Evolutionary conservation across 2,888 invertebrate species (phyloP).

Genomic region (Harmothoe impar): DNA sequence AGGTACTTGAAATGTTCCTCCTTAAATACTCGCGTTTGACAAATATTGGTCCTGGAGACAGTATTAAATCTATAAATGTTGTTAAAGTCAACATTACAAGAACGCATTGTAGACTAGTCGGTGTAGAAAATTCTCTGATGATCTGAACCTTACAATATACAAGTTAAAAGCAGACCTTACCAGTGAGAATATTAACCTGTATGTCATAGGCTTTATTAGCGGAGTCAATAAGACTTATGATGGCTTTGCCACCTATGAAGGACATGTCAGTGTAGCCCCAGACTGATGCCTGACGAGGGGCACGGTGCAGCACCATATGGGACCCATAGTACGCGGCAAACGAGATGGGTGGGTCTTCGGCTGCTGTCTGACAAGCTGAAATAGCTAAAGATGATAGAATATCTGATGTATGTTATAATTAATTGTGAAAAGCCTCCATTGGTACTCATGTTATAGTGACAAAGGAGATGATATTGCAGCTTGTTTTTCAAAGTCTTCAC

Average conservation of each 20-base stretch:
- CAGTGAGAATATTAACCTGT: not conserved
- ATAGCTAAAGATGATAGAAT: not conserved
- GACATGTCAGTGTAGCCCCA: conserved; percentile 50
- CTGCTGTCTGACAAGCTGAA: not conserved
- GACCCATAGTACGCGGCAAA: conserved; percentile 34
- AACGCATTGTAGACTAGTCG: too few relatives aligned
- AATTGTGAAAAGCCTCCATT: not conserved
- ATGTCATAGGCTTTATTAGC: not conserved
- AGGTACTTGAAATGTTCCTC: too few relatives aligned
- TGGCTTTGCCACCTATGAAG: conserved; percentile 57
- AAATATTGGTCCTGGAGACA: too few relatives aligned
- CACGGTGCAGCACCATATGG: conserved; percentile 52
- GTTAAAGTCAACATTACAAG: too few relatives aligned
- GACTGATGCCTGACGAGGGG: not conserved
- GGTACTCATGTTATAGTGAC: not conserved
- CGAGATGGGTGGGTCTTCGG: not conserved
- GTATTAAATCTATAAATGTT: too few relatives aligned
- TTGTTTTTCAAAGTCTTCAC: too few relatives aligned
- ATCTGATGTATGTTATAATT: not conserved
- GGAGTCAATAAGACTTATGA: conserved; percentile 60
- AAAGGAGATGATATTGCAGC: not conserved
- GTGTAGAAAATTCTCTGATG: too few relatives aligned
- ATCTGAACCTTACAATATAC: too few relatives aligned
- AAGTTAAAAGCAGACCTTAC: not conserved
- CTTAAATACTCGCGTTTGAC: too few relatives aligned